These are phyloP conservation scores for Halichoerus grypus DNA, from an alignment of 2,113 vertebrate species.

Conservation along the genomic window DNA sequence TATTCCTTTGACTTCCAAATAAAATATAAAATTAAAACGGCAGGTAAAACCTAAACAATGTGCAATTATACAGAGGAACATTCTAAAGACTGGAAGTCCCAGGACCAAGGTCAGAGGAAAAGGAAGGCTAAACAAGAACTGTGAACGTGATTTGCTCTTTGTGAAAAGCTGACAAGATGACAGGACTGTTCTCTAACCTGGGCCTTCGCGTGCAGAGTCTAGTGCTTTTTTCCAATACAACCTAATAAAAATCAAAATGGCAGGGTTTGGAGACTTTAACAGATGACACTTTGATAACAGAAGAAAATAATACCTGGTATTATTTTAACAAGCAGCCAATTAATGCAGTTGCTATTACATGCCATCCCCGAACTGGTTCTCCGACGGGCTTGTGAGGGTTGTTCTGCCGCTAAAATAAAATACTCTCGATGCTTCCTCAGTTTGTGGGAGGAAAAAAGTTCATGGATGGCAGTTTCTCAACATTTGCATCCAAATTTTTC, in stretches of 20 bases:
- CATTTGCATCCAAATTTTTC: slow-evolving; percentile 7
- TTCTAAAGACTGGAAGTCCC: background rate
- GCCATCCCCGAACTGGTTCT: background rate
- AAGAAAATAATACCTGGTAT: background rate
- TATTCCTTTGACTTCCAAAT: slow-evolving; percentile 20
- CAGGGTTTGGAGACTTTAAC: background rate
- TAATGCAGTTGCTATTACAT: background rate
- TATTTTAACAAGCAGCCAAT: slow-evolving; percentile 9
- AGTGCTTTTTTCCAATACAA: background rate
- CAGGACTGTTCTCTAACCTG: background rate
- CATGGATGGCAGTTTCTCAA: slow-evolving; percentile 44
- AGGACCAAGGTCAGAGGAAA: background rate
- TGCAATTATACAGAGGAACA: background rate
- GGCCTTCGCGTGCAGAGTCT: background rate
- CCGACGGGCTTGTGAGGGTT: background rate
- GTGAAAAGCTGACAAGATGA: background rate
- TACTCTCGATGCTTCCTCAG: background rate
- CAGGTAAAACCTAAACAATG: background rate
- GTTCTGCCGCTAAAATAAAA: background rate
- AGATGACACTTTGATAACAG: background rate
- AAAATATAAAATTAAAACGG: background rate
- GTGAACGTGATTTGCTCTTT: background rate
- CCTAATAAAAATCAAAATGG: slow-evolving; percentile 18
- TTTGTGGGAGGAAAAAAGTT: background rate
- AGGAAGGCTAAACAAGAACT: slow-evolving; percentile 27